Base-by-base conservation (phyloP, 2,888 invertebrate species). In the Coelinius sp. region DNA sequence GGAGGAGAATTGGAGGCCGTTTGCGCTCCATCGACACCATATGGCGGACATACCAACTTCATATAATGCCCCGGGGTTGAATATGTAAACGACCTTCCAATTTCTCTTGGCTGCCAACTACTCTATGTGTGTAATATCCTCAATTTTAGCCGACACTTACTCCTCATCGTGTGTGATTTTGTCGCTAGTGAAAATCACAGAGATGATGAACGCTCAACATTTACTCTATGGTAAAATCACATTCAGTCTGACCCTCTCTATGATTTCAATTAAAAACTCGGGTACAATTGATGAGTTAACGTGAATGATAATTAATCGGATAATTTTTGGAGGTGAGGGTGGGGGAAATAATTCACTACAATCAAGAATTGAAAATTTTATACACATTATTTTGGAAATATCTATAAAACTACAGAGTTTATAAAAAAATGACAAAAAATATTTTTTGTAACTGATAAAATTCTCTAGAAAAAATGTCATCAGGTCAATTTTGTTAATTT, bases 21-120 rank as follows among this genome's bases (percentile, higher is more conserved):
- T 82, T 77, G 65, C 79, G 77, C 76, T 76, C 79, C 76, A 81
- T 81, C 83, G 79, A 78, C 82, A 78, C 83, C 83, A 83, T 83
- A 83, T 83, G 83, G 80, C 80, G 77, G 76, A 76, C 59, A 59
- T 59, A 77, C 82, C 82, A 80, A 83, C 76, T 80, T 80, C 77
- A 79, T 79, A 67, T 53, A 81, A 81, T 77, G 74, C 73, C 73
- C 66, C 31, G 35, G n/a, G 35, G 73, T 71, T 74, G 76, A 77
- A 76, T 79, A 77, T 77, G 79, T 76, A 78, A 81, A 81, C 76
- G 77, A 71, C 72, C 73, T 73, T 76, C 72, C 53, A 71, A 73
- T 72, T 70, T 72, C 71, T 31, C 52, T 49, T n/a, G 22, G 38
- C 27, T 59, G 41, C 27, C 62, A 25, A 35, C 31, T n/a, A n/a